phyloP scores from a whole-genome alignment of 2,888 invertebrate genomes.

The Chironomus riparius region DNA sequence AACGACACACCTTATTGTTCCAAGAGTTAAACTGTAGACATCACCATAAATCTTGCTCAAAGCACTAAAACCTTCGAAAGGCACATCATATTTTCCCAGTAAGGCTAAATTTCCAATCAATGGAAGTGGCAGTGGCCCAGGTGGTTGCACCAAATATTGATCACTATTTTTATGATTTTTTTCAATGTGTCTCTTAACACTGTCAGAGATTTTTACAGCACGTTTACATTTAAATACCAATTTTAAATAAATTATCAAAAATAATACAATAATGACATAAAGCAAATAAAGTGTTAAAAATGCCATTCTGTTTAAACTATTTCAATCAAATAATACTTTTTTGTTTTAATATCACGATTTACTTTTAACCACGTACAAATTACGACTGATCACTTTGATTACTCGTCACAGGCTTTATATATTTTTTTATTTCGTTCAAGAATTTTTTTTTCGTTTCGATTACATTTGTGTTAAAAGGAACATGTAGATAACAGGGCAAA shows the following conservation, averaged over 20 bases:
- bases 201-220: not conserved
- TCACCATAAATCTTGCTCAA: constrained; percentile 61
- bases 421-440: not conserved
- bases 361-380: not conserved
- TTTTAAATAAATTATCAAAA: constrained; percentile 10
- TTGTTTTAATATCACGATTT: not conserved
- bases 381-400: constrained; percentile 5
- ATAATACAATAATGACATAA: not conserved
- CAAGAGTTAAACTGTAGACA: constrained; percentile 60
- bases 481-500: not conserved
- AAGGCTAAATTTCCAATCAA: constrained; percentile 63
- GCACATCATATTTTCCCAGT: constrained; percentile 52
- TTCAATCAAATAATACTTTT: not conserved
- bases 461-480: not conserved
- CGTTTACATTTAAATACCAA: constrained; percentile 15
- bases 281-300: not conserved
- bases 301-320: constrained; percentile 4
- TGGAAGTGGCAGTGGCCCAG: constrained; percentile 58
- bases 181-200: not conserved
- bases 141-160: constrained; percentile 40
- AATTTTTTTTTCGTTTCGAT: not conserved
- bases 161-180: not conserved
- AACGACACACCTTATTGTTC: constrained; percentile 59
- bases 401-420: constrained; percentile 5
- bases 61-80: constrained; percentile 64